Evolutionary conservation across 1,140 invertebrate genomes (phyloP).

Genomic region (Prorops nasuta): DNA sequence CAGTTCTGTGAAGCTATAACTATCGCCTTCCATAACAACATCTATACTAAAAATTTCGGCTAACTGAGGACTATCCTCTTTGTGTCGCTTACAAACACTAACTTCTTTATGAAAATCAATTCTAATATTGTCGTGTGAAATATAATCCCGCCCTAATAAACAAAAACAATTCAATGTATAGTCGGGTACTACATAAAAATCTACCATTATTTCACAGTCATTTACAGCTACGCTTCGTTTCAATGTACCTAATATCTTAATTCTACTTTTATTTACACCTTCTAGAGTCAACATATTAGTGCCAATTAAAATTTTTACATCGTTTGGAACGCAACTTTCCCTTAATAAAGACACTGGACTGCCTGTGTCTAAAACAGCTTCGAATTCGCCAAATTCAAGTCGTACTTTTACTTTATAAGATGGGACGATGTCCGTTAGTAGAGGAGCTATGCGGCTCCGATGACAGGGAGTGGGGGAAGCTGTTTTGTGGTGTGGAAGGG

Average conservation of each 20-base stretch:
- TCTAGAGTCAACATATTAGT: background rate
- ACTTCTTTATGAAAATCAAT: background rate
- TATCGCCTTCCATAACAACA: too few relatives aligned
- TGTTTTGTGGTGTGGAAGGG: too few relatives aligned
- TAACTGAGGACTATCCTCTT: too few relatives aligned
- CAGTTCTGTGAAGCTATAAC: too few relatives aligned
- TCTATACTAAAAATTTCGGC: too few relatives aligned
- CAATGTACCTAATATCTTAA: conserved; percentile 1
- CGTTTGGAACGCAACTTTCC: background rate
- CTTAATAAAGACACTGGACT: conserved; percentile 2
- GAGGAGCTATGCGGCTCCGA: too few relatives aligned
- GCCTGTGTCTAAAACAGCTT: background rate
- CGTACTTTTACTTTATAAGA: background rate
- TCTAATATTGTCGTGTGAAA: background rate
- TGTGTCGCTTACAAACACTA: too few relatives aligned
- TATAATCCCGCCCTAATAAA: background rate
- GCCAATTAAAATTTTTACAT: background rate
- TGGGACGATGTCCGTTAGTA: background rate
- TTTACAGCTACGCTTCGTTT: background rate
- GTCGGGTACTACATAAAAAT: background rate
- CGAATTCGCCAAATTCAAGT: background rate
- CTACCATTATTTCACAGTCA: background rate
- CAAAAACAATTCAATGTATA: background rate
- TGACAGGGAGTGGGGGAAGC: too few relatives aligned
- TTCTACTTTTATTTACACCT: conserved; percentile 5